Evolutionary conservation across 2,113 vertebrate species (phyloP), one percentile per base, ranked within the genome.

Genomic region (Forbesichthys agassizii): DNA sequence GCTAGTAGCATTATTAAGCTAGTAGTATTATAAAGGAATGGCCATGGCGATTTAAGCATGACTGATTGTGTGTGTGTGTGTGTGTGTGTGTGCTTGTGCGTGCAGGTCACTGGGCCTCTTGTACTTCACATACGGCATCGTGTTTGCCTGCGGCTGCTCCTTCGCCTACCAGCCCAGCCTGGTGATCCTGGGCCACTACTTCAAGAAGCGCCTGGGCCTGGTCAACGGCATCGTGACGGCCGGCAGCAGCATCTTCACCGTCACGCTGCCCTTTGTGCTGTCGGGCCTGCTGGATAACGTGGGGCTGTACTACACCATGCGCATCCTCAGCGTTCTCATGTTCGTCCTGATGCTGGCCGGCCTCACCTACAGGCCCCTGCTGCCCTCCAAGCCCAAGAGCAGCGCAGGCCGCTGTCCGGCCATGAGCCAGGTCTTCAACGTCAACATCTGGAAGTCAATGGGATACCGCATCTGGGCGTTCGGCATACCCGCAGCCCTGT

Each of bases 151-250:
- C 0, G 98, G 98, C 74, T 99, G 96, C 86, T 98, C 97, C 0
- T 99, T 98, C 60, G 93, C 96, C 0, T 99, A 99, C 90, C 98
- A 99, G 90, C 98, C 98, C 0, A 98, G 96, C 33, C 78, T 99
- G 82, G 98, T 99, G 70, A 97, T 99, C 66, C 88, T 99, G 1
- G 98, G 97, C 63, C 95, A 98, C 80, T 99, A 99, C 66, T 99
- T 99, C 88, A 98, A 97, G 92, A 95, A 94, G 72, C 96, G 97
- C 9, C 92, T 99, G 1, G 97, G 98, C 0, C 88, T 99, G 4
- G 98, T 99, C 52, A 99, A 98, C 1, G 98, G 98, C 82, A 94
- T 99, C 0, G 98, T 99, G 88, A 99, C 98, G 0, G 98, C 98
- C 0, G 97, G 98, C 85, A 98, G 96, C 93, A 97, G 96, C 57